Percentiles rank a stretch among this genome's conserved stretches.
Evolutionary conservation across 2,888 invertebrate species (phyloP).

Genomic region (Pachymerium ferrugineum): DNA sequence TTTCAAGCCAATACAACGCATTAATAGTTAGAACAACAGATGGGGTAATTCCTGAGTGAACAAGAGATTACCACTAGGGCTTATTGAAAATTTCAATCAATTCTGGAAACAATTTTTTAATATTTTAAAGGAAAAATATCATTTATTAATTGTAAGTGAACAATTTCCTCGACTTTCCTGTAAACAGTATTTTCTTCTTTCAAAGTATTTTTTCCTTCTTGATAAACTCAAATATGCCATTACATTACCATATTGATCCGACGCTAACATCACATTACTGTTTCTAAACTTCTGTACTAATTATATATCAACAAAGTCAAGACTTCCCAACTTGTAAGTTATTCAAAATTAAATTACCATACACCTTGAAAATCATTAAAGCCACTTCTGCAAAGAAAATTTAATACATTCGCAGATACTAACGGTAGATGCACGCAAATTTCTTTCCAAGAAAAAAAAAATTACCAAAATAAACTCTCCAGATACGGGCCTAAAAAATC

Average conservation of each 20-base stretch:
- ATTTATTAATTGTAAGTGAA: no score
- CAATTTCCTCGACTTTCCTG: no score
- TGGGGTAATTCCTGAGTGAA: background rate
- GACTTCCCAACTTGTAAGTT: background rate
- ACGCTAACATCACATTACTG: background rate
- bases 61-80: background rate
- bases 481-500: no score
- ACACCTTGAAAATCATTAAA: background rate
- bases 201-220: background rate
- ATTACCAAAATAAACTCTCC: no score
- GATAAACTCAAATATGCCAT: background rate
- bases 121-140: no score
- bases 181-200: background rate
- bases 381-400: background rate
- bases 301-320: conserved; percentile 3
- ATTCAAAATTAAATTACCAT: conserved; percentile 9
- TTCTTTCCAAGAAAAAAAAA: background rate
- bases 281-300: background rate
- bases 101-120: no score
- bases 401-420: no score
- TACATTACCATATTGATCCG: conserved; percentile 1
- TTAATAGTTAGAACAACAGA: background rate
- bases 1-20: background rate
- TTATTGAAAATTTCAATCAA: no score
- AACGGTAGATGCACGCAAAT: background rate